Evolutionary conservation across 2,797 vertebrate species (phyloP).

Genomic region (Lagorchestes hirsutus): DNA sequence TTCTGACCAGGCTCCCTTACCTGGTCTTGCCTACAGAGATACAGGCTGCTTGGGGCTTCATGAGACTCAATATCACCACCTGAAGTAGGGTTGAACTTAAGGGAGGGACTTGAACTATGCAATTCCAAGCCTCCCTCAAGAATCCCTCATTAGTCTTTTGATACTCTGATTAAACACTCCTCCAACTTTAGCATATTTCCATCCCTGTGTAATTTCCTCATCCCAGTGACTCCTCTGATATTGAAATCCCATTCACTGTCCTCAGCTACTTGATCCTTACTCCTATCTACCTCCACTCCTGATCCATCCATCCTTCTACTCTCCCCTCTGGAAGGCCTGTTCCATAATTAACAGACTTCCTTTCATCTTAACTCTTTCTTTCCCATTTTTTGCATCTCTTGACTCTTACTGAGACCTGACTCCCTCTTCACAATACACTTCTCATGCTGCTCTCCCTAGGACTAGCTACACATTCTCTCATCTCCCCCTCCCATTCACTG

Average conservation of each 20-base stretch:
- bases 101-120: not conserved
- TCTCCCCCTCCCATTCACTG: not conserved
- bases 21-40: not conserved
- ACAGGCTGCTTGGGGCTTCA: not conserved
- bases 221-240: not conserved
- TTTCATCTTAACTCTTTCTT: not conserved
- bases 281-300: not conserved
- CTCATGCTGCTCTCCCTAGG: not conserved
- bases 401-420: not conserved
- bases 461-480: not conserved
- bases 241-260: not conserved
- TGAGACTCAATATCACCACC: not conserved
- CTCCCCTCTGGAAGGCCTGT: not conserved
- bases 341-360: not conserved
- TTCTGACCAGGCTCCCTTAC: not conserved
- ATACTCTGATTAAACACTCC: not conserved
- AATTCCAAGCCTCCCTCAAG: not conserved
- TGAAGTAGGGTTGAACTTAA: not conserved
- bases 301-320: not conserved
- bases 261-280: not conserved
- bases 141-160: not conserved
- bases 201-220: not conserved
- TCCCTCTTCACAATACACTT: not conserved
- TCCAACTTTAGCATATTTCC: not conserved
- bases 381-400: not conserved